Evolutionary conservation across 2,113 vertebrate genomes (phyloP).

Genomic region (Channa maculata): DNA sequence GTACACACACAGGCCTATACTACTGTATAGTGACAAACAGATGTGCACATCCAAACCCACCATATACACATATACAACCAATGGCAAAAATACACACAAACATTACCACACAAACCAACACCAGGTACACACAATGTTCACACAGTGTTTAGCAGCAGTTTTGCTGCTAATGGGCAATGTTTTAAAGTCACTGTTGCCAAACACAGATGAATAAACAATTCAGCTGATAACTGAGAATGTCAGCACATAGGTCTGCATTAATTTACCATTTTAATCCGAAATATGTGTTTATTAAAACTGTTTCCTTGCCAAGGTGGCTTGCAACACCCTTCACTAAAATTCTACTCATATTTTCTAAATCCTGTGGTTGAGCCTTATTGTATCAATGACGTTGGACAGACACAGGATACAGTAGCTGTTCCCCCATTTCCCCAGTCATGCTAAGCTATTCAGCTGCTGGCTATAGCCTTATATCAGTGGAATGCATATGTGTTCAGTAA

Average conservation of each 20-base stretch:
- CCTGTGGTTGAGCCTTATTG: background rate
- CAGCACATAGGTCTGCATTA: background rate
- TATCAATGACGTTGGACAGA: background rate
- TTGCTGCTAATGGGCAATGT: conserved; percentile 52
- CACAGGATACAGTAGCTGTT: too few relatives aligned
- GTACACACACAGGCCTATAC: conserved; percentile 18
- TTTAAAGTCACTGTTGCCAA: conserved; percentile 46
- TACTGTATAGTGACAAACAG: conserved; percentile 14
- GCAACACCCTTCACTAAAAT: background rate
- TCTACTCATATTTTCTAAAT: background rate
- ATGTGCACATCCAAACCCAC: conserved; percentile 26
- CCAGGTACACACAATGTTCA: conserved; percentile 13
- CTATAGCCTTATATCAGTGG: too few relatives aligned
- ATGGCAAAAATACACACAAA: conserved; percentile 10
- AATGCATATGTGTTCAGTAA: too few relatives aligned
- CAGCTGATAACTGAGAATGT: conserved; percentile 22
- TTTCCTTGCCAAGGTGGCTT: background rate
- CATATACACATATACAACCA: conserved; percentile 16
- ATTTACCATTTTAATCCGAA: too few relatives aligned
- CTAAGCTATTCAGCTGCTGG: background rate
- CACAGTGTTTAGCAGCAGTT: conserved; percentile 26
- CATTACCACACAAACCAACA: background rate
- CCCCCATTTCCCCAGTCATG: background rate
- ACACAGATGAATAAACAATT: conserved; percentile 68
- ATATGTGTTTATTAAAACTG: too few relatives aligned